Evolutionary conservation across 2,888 invertebrate species (phyloP).

Genomic region (Drosophila anomalipes): DNA sequence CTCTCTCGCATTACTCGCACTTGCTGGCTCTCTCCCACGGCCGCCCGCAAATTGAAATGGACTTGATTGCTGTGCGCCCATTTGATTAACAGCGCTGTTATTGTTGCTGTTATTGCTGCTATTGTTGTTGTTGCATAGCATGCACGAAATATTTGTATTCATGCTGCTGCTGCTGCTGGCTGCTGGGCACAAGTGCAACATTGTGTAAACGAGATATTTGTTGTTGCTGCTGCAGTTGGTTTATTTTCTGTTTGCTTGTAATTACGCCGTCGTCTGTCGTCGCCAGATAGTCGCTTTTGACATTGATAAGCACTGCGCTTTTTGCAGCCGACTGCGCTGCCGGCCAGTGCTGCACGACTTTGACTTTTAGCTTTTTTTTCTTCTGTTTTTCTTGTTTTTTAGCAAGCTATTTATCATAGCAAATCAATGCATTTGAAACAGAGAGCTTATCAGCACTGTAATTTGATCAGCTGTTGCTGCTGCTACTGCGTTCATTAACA

Average conservation of each 20-base stretch:
- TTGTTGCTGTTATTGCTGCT: slow-evolving; percentile 11
- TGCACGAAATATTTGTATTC: slow-evolving; percentile 40
- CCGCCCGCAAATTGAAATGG: slow-evolving; percentile 45
- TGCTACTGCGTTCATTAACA: slow-evolving; percentile 8
- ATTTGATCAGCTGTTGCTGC: slow-evolving; percentile 14
- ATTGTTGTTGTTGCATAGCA: slow-evolving; percentile 41
- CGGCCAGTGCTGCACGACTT: slow-evolving; percentile 56
- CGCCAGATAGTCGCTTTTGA: slow-evolving; percentile 47
- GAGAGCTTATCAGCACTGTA: slow-evolving; percentile 20
- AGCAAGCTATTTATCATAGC: slow-evolving; percentile 41
- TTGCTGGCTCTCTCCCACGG: slow-evolving; percentile 22
- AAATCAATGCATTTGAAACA: slow-evolving; percentile 31
- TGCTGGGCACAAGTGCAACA: slow-evolving; percentile 49
- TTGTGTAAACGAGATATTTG: slow-evolving; percentile 64
- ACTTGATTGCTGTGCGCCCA: slow-evolving; percentile 41
- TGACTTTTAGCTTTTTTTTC: slow-evolving; percentile 44
- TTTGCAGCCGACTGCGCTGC: slow-evolving; percentile 24
- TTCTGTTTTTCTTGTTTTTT: not conserved
- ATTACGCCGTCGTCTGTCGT: slow-evolving; percentile 46
- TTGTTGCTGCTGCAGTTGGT: slow-evolving; percentile 31
- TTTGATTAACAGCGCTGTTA: slow-evolving; percentile 57
- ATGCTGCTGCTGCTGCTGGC: slow-evolving; percentile 28
- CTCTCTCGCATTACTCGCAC: slow-evolving; percentile 17
- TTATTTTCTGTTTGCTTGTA: slow-evolving; percentile 43
- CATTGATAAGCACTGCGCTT: slow-evolving; percentile 67